Evolutionary conservation across 2,113 vertebrate genomes (phyloP), one percentile per base, ranked within the genome.

Genomic region (Entelurus aequoreus): DNA sequence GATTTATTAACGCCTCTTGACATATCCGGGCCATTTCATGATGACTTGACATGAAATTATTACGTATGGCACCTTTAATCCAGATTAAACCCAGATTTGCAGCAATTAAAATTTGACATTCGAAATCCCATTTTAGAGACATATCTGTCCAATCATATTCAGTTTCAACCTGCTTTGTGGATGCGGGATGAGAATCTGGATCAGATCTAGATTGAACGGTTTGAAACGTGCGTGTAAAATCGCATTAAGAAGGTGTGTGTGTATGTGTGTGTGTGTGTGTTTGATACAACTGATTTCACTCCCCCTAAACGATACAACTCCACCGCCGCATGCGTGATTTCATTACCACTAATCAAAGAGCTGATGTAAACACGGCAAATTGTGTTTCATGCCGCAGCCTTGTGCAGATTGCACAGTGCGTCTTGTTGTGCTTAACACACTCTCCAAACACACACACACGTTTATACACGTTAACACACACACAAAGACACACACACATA

Each of bases 281-380:
- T 28, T 28, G 19, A 57, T 62, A 6, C 63, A 69, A 65, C 54
- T 57, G 4, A 50, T 65, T 69, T 65, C 51, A 36, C 38, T 56
- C 50, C 5, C 19, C 15, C 48, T 2, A 66, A 51, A 62, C 28
- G 4, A 4, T 5, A 37, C 8, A 4, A 16, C 50, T 44, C 62
- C 37, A 9, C 44, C 6, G 11, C 35, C 40, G 2, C 47, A 21
- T 40, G 19, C 64, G 7, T 59, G 44, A n/a, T 61, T 44, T 54
- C 66, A 62, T 64, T 50, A 56, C 28, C 50, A 48, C 2, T 70
- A 48, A 68, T 66, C 51, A 65, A 14, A 36, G 48, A 21, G 7
- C 36, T 56, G 48, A 55, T 63, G 47, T 48, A 38, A 55, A 55
- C 21, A 38, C 11, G 44, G 46, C n/a, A 44, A 51, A 64, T 36